Conservation (phyloP, 2,797 vertebrate genomes). For the Falco peregrinus region DNA sequence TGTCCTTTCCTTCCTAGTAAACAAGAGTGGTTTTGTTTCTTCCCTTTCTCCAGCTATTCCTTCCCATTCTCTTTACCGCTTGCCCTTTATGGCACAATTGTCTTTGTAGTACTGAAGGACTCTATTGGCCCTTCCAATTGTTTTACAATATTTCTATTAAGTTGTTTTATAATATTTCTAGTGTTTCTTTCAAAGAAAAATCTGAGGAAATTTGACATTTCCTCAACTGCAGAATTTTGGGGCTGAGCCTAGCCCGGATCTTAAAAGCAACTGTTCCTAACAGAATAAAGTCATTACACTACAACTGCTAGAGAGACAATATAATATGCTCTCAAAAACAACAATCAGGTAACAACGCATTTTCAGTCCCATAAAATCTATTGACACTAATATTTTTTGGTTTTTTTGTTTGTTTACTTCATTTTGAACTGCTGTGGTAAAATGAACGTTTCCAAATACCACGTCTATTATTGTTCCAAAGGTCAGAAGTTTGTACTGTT, state of each 20-base stretch:
- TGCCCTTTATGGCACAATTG: constrained; percentile 18
- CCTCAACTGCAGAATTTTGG: neutral
- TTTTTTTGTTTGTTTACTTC: neutral
- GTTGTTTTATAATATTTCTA: neutral
- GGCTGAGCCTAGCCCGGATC: neutral
- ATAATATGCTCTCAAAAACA: neutral
- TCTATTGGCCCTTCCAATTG: neutral
- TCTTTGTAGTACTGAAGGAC: neutral
- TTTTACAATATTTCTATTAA: no score
- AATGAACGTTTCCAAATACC: neutral
- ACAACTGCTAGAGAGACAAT: neutral
- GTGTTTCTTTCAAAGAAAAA: neutral
- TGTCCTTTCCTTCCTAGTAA: neutral
- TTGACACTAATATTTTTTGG: neutral
- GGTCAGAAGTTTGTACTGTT: neutral
- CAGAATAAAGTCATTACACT: neutral
- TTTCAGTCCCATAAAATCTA: neutral
- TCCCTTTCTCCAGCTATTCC: neutral
- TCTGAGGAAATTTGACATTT: neutral
- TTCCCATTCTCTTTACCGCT: neutral
- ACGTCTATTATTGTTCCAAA: neutral
- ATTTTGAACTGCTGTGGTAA: neutral
- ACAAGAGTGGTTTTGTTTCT: neutral
- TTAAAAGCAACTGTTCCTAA: neutral
- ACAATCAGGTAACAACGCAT: neutral